Percentiles rank a stretch among this genome's conserved stretches.
These are phyloP conservation scores for Phodopus roborovskii DNA, from an alignment of 2,113 vertebrate species.

Conservation along the genomic window DNA sequence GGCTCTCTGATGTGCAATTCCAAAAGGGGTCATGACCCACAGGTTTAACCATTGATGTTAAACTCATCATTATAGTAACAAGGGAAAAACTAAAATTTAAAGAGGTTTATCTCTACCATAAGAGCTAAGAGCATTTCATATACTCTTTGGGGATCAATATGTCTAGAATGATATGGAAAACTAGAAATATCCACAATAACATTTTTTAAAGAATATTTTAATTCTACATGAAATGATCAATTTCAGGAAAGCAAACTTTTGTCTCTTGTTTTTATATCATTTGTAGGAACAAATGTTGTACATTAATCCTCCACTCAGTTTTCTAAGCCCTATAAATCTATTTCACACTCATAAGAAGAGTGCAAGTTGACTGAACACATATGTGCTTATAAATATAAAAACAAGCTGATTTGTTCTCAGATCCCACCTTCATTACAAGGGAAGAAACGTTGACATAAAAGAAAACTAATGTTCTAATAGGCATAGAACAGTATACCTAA, in stretches of 20 bases:
- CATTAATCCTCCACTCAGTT: constrained; percentile 15
- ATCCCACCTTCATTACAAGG: neutral
- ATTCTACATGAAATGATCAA: constrained; percentile 1
- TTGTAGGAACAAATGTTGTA: neutral
- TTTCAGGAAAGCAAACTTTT: neutral
- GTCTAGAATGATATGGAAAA: neutral
- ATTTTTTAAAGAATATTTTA: constrained; percentile 7
- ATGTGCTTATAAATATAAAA: neutral
- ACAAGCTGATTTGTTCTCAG: neutral
- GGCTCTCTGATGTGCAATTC: neutral
- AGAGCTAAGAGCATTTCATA: neutral
- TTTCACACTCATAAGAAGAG: constrained; percentile 18
- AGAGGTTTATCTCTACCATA: neutral
- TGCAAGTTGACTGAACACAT: neutral
- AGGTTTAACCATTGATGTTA: neutral
- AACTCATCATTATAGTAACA: neutral
- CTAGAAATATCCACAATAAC: neutral
- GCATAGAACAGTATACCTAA: neutral
- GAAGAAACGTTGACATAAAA: neutral
- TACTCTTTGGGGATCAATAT: neutral
- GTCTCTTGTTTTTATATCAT: neutral
- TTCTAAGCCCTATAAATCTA: neutral
- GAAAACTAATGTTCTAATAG: constrained; percentile 36
- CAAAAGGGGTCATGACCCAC: neutral
- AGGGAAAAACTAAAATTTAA: neutral